Conservation (phyloP, 1,140 invertebrate genomes). For the Helicoverpa zea region DNA sequence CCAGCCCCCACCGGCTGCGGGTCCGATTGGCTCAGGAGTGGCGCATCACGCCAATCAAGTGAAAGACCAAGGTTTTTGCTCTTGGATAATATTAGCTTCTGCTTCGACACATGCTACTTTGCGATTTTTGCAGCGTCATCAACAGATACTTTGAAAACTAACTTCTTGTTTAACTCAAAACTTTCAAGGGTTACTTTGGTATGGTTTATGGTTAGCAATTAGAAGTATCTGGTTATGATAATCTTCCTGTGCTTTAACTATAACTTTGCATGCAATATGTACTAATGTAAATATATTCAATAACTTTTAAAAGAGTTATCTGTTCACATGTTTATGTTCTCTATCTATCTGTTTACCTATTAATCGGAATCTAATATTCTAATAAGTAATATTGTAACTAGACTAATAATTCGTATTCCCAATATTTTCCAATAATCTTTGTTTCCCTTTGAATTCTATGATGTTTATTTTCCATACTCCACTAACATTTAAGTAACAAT, state of each 20-base stretch:
- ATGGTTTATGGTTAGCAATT: not conserved
- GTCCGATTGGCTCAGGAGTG: conserved; percentile 83
- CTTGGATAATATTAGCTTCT: conserved; percentile 64
- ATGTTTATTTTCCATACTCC: no score
- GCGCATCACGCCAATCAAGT: conserved; percentile 87
- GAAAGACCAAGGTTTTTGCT: conserved; percentile 89
- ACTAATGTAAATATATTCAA: not conserved
- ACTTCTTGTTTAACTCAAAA: not conserved
- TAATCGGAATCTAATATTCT: no score
- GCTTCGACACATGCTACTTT: conserved; percentile 77
- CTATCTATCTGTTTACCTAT: not conserved
- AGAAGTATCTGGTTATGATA: conserved; percentile 42
- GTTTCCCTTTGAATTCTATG: no score
- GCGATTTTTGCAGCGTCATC: conserved; percentile 76
- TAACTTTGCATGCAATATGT: conserved; percentile 7
- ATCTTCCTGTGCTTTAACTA: conserved; percentile 23
- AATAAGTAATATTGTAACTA: no score
- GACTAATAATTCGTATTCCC: no score
- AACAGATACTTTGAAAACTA: conserved; percentile 52
- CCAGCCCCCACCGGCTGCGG: conserved; percentile 75
- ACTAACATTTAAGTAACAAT: no score
- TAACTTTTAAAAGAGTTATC: not conserved
- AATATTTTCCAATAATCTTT: no score
- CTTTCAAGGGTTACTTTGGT: not conserved
- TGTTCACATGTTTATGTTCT: not conserved